These are phyloP conservation scores for Bothrops jararaca DNA, from an alignment of 2,113 vertebrate genomes.

Conservation along the genomic window DNA sequence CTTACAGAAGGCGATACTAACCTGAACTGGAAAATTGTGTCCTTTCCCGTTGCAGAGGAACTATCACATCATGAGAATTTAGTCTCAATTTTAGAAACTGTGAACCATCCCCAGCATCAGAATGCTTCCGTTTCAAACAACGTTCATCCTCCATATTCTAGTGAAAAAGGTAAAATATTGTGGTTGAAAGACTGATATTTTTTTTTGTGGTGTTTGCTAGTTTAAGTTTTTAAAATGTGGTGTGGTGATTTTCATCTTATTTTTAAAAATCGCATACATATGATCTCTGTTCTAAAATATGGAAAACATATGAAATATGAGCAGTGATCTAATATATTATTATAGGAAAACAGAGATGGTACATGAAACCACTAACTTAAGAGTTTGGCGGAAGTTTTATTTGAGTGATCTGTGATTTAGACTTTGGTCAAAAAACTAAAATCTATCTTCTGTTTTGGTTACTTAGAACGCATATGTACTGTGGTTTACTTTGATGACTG, in stretches of 20 bases:
- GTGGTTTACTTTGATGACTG: constrained; percentile 99
- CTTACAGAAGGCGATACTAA: constrained; percentile 93
- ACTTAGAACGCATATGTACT: constrained; percentile 90
- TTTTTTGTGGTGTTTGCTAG: not conserved
- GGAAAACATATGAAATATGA: not conserved
- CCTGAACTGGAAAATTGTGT: constrained; percentile 95
- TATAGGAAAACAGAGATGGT: not conserved
- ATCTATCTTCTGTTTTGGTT: constrained; percentile 8
- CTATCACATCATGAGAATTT: constrained; percentile 93
- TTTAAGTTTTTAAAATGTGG: not conserved
- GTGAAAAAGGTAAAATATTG: constrained; percentile 80
- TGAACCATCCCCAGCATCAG: constrained; percentile 84
- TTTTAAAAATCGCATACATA: not conserved
- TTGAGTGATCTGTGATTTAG: not conserved
- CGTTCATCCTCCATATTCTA: constrained; percentile 84
- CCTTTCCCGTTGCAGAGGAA: constrained; percentile 94
- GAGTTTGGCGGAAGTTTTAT: not conserved
- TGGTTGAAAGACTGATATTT: not conserved
- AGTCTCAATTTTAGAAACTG: constrained; percentile 91
- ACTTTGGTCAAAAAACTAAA: constrained; percentile 18
- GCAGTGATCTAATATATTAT: not conserved
- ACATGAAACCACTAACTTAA: not conserved
- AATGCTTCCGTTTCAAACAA: constrained; percentile 89
- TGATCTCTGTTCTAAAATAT: not conserved
- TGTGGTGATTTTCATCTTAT: not conserved